phyloP scores from a whole-genome alignment of 2,113 vertebrate species.

The Sigmodon hispidus region DNA sequence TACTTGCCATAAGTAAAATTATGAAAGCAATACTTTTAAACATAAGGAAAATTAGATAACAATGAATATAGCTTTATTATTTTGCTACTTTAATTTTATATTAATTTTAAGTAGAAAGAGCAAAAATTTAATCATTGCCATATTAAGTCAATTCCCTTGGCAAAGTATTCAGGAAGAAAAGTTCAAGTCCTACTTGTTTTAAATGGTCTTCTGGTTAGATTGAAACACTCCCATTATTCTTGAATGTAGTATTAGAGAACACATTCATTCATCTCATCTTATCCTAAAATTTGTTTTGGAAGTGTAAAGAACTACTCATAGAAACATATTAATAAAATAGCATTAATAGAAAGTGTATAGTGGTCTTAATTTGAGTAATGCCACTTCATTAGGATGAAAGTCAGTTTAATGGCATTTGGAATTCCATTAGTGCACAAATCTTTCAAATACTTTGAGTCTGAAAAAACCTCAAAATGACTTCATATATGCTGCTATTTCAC shows the following conservation, averaged over 20 bases:
- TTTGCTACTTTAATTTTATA: not conserved
- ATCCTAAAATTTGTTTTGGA: slow-evolving; percentile 10
- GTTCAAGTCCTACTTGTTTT: not conserved
- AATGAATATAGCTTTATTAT: not conserved
- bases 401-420: not conserved
- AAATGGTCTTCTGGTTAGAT: slow-evolving; percentile 5
- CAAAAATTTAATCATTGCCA: not conserved
- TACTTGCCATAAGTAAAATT: not conserved
- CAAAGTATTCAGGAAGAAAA: not conserved
- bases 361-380: slow-evolving; percentile 28
- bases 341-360: not conserved
- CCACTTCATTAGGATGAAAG: not conserved
- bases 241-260: not conserved
- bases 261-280: slow-evolving; percentile 34
- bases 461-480: not conserved
- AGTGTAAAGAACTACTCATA: slow-evolving; percentile 13
- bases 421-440: not conserved
- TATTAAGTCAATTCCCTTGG: not conserved
- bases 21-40: not conserved
- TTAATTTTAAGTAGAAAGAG: slow-evolving; percentile 4
- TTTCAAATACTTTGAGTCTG: not conserved
- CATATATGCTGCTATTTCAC: not conserved
- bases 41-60: not conserved
- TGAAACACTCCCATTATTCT: not conserved
- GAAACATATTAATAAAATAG: slow-evolving; percentile 34